These are phyloP conservation scores for Holothuria scabra DNA, from an alignment of 53 echinoderm and acorn worm species.

Conservation along the genomic window DNA sequence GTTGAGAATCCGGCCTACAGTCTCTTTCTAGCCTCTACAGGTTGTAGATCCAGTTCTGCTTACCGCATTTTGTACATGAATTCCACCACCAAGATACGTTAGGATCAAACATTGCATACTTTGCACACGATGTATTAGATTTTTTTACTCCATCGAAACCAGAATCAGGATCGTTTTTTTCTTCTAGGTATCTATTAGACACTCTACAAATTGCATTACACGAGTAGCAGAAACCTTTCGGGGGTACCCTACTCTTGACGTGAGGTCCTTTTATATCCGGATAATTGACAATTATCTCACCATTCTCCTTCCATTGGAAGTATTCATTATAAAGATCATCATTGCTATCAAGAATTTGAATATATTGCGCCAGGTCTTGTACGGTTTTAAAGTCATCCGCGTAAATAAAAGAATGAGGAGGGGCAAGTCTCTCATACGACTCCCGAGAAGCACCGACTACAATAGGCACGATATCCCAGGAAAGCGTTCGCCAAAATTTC, in stretches of 20 bases:
- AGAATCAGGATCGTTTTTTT: background rate
- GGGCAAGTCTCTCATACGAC: conserved; percentile 13
- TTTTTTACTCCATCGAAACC: too few species aligned
- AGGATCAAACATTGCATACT: background rate
- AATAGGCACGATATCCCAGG: conserved; percentile 32
- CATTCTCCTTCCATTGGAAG: conserved; percentile 18
- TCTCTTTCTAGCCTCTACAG: too few species aligned
- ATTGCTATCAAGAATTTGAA: background rate
- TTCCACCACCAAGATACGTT: background rate
- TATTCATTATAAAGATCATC: conserved; percentile 7
- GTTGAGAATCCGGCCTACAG: too few species aligned
- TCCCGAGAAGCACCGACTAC: conserved; percentile 5
- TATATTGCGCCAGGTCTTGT: conserved; percentile 18
- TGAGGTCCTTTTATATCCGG: background rate
- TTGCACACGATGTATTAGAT: too few species aligned
- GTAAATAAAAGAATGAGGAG: conserved; percentile 8
- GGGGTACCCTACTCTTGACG: background rate
- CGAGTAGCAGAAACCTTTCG: background rate
- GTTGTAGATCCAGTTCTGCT: conserved; percentile 10
- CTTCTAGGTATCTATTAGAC: background rate
- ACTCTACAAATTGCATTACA: background rate
- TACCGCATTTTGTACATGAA: conserved; percentile 16
- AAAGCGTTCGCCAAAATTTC: conserved; percentile 27
- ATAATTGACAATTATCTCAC: conserved; percentile 21
- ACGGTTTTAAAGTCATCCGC: conserved; percentile 13